A percentile compares a stretch with the other conserved stretches of the same genome.
Conservation (phyloP, 2,797 vertebrate species). For the Schizopygopsis malacanthus region DNA sequence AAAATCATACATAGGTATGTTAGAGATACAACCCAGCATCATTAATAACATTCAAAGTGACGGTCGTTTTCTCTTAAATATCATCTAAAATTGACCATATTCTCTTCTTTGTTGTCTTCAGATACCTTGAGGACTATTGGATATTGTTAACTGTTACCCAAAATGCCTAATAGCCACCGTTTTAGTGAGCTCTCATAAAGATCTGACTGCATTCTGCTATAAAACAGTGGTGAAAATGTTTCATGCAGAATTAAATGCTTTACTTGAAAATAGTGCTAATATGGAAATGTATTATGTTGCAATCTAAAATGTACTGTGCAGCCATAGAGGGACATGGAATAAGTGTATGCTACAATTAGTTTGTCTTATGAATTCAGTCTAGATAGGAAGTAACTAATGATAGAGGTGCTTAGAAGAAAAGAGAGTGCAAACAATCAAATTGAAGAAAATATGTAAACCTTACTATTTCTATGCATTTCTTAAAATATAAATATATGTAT, state of each 20-base stretch:
- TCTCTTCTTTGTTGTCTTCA: not conserved
- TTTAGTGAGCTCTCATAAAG: not conserved
- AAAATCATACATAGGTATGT: constrained; percentile 56
- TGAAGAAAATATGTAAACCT: not conserved
- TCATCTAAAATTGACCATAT: not conserved
- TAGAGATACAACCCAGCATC: not conserved
- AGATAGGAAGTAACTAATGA: not conserved
- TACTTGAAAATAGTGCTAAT: not conserved
- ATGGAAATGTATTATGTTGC: not conserved
- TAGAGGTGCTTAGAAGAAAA: not conserved
- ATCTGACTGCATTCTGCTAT: not conserved
- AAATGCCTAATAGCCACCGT: not conserved
- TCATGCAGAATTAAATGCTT: not conserved
- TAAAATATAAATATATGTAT: not conserved
- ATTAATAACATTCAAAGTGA: not conserved
- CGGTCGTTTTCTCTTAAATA: not conserved
- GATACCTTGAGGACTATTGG: not conserved
- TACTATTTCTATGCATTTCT: not conserved
- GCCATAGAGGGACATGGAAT: not conserved
- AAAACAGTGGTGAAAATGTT: not conserved
- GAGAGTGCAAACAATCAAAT: not conserved
- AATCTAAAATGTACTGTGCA: not conserved
- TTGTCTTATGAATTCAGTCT: not conserved
- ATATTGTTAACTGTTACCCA: not conserved
- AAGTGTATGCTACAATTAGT: not conserved